Base-by-base conservation (phyloP, 2,797 vertebrate species). In the Hirundo rustica region DNA sequence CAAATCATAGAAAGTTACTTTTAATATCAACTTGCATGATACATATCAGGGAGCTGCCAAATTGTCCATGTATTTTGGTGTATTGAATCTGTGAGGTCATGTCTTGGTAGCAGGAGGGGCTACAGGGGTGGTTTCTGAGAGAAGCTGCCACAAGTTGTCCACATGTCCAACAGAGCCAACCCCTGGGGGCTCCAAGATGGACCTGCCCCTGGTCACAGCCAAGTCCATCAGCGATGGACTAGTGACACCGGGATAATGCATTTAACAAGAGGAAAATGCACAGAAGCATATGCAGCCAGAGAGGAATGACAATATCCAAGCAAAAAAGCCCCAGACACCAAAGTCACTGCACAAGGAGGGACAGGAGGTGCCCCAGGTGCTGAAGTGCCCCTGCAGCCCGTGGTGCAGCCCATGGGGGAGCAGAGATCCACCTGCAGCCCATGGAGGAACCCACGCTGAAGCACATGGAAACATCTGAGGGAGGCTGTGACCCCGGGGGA, bases 381-480 rank as follows among this genome's bases (percentile, higher is more conserved):
- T 4, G 70, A 81, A 34, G 29, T 11, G 48, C 16, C 30, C 11
- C 15, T 65, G 30, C 42, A 81, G 27, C 13, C 26, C 13, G 0
- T 25, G 38, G 26, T 47, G 17, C 26, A 36, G 42, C 45, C 30
- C 26, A 13, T 3, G 6, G 34, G 34, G 18, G 13, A 40, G 29
- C 36, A 71, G 42, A 80, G 27, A 36, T 17, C 11, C 40, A 61
- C 27, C 32, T 44, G 48, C 36, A 73, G 2, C n/a, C 6, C 0
- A 0, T 6, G 20, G n/a, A 75, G 2, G 16, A 76, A 14, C 20
- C 30, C 14, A 38, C 0, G 0, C 2, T 17, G 17, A 11, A 61
- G 22, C 25, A 65, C 3, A 0, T 4, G 27, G 51, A 45, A 54
- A 25, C 30, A 54, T 5, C 54, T 6, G 3, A 58, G 62, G 32